Percentiles rank a stretch among this genome's conserved stretches.
Conservation (phyloP, 2,888 invertebrate species). For the Blastobasis lacticolella region DNA sequence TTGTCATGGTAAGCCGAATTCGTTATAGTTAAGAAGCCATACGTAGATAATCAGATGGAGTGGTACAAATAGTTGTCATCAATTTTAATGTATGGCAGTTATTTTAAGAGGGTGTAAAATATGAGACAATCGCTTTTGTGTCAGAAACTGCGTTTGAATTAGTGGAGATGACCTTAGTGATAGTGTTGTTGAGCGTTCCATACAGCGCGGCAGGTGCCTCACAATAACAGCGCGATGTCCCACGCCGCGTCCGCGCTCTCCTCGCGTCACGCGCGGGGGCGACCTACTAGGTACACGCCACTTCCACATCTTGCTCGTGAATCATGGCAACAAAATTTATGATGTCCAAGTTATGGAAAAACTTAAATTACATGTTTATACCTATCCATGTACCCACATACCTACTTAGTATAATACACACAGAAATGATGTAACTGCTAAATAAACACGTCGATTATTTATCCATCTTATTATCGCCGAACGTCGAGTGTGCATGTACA, state of each 20-base stretch:
- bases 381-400: neutral
- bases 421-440: constrained; percentile 55
- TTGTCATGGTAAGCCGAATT: constrained; percentile 56
- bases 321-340: constrained; percentile 16
- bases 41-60: constrained; percentile 19
- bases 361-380: constrained; percentile 4
- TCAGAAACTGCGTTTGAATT: constrained; percentile 1
- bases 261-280: constrained; percentile 32
- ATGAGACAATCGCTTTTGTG: neutral
- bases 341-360: constrained; percentile 3
- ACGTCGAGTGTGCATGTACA: constrained; percentile 6
- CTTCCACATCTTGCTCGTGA: constrained; percentile 17
- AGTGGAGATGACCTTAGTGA: constrained; percentile 37
- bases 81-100: constrained; percentile 16
- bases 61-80: constrained; percentile 25
- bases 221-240: constrained; percentile 32
- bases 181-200: constrained; percentile 14
- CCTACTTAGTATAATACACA: constrained; percentile 13
- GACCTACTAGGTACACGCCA: constrained; percentile 29
- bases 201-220: constrained; percentile 29
- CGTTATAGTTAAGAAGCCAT: constrained; percentile 31
- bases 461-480: constrained; percentile 47
- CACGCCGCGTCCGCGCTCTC: constrained; percentile 37
- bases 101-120: neutral
- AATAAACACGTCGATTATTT: constrained; percentile 45